phyloP scores from a whole-genome alignment of 2,888 invertebrate genomes.

The Eristalis pertinax region DNA sequence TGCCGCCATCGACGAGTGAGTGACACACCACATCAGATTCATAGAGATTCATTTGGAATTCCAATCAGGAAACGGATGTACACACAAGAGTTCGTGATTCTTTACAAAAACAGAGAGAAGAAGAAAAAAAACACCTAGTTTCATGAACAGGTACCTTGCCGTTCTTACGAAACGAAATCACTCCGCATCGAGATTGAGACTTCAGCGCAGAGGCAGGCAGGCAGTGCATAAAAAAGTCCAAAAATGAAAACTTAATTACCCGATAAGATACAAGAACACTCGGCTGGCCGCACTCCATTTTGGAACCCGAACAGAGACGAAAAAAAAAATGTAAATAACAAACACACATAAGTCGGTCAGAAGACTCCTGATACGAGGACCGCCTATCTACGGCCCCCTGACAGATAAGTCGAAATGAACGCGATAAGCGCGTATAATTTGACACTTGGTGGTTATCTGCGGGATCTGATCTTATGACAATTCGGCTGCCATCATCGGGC shows the following conservation, averaged over 20 bases:
- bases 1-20: slow-evolving; percentile 51
- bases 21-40: slow-evolving; percentile 67
- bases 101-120: not conserved
- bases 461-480: slow-evolving; percentile 47
- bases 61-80: slow-evolving; percentile 70
- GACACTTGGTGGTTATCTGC: slow-evolving; percentile 66
- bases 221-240: slow-evolving; percentile 30
- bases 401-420: slow-evolving; percentile 16
- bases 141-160: slow-evolving; percentile 17
- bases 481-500: slow-evolving; percentile 28
- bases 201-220: not conserved
- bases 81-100: slow-evolving; percentile 61
- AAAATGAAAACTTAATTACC: slow-evolving; percentile 55
- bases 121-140: not conserved
- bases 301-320: not conserved
- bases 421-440: slow-evolving; percentile 48
- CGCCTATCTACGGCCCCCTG: slow-evolving; percentile 7
- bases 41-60: slow-evolving; percentile 70
- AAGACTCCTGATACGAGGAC: slow-evolving; percentile 25
- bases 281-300: not conserved
- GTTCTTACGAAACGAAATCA: not conserved
- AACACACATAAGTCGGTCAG: slow-evolving; percentile 64
- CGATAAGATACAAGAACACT: slow-evolving; percentile 46
- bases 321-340: slow-evolving; percentile 45
- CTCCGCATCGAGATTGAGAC: slow-evolving; percentile 15